Percentiles rank a stretch among this genome's conserved stretches.
Conservation (phyloP, 2,888 invertebrate genomes). For the Linhomoeus sp. region DNA sequence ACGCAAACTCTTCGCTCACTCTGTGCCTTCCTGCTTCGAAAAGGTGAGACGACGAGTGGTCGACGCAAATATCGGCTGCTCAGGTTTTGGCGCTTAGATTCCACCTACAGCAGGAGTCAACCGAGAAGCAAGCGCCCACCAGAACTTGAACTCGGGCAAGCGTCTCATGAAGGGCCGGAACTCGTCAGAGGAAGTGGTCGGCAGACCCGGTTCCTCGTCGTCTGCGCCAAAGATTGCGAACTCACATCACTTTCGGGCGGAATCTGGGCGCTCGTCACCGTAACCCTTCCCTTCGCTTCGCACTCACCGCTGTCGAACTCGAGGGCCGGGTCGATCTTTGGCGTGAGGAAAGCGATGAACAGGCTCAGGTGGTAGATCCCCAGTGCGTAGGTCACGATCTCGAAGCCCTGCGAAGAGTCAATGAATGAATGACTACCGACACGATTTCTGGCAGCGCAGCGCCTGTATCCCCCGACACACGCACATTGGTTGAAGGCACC, state of each 20-base stretch:
- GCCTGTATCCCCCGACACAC: too few species aligned
- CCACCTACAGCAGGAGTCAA: too few species aligned
- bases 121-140: constrained; percentile 37
- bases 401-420: constrained; percentile 96
- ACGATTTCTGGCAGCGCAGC: too few species aligned
- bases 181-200: constrained; percentile 83
- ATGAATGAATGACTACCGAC: too few species aligned
- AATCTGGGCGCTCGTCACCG: too few species aligned
- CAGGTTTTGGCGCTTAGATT: too few species aligned
- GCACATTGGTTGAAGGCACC: too few species aligned
- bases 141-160: constrained; percentile 97
- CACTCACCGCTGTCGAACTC: constrained; percentile 59
- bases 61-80: too few species aligned
- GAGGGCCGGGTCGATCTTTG: constrained; percentile 94
- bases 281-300: neutral
- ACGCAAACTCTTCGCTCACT: too few species aligned
- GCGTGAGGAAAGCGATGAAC: constrained; percentile 97
- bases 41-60: too few species aligned
- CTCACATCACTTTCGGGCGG: too few species aligned
- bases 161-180: constrained; percentile 89
- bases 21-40: too few species aligned
- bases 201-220: constrained; percentile 51
- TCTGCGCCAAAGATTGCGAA: constrained; percentile 8
- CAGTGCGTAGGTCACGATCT: constrained; percentile 93
- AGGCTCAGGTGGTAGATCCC: constrained; percentile 97